phyloP scores from a whole-genome alignment of 2,113 vertebrate genomes.

The Chlorodrepanis virens region DNA sequence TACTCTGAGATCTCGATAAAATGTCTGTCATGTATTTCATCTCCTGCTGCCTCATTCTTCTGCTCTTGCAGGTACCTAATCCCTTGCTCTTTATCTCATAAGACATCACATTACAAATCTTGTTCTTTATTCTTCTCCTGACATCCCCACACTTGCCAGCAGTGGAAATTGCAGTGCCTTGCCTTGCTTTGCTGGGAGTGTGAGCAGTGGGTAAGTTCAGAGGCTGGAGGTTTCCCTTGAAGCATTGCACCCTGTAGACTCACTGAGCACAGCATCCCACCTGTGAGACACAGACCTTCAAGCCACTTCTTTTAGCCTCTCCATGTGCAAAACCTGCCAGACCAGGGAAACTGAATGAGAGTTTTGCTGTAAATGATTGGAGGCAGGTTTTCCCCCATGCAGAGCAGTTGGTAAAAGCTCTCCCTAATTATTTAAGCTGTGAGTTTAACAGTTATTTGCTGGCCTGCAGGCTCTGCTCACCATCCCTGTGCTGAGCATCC shows the following conservation, averaged over 20 bases:
- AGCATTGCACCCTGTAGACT: not conserved
- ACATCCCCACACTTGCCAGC: not conserved
- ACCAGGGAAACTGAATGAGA: not conserved
- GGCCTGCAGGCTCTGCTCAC: not conserved
- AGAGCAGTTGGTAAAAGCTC: not conserved
- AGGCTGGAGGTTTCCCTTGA: not conserved
- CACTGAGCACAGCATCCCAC: not conserved
- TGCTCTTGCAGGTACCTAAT: not conserved
- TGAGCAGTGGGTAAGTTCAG: not conserved
- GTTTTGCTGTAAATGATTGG: fast-evolving
- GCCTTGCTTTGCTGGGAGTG: not conserved
- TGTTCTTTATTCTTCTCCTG: not conserved
- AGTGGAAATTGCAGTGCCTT: not conserved
- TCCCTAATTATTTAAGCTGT: not conserved
- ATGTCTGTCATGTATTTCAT: not conserved
- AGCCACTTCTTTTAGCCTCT: not conserved
- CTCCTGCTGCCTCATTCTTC: not conserved
- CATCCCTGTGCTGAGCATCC: not conserved
- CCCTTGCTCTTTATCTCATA: not conserved
- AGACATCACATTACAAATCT: not conserved
- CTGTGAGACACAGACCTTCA: not conserved
- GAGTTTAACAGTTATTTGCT: not conserved
- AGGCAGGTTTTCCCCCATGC: not conserved
- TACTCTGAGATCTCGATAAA: not conserved
- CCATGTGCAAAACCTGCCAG: not conserved